Evolutionary conservation across 2,888 invertebrate species (phyloP), one percentile per base, ranked within the genome.

Genomic region (Caprella mutica): DNA sequence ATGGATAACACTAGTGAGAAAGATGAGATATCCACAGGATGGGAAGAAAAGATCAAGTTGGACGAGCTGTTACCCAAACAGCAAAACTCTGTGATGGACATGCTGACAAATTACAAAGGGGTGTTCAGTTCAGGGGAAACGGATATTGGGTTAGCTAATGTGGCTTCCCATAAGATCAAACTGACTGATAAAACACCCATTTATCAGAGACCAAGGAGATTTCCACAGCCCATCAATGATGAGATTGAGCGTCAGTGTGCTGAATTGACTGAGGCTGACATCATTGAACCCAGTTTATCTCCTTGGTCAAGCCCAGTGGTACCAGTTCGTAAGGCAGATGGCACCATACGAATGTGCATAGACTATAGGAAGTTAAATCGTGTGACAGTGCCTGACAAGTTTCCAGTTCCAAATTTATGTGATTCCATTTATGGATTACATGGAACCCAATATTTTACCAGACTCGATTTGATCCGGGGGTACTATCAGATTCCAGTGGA

Each of bases 61-160:
- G n/a, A n/a, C n/a, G n/a, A n/a, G n/a, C n/a, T n/a, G n/a, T n/a
- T n/a, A n/a, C n/a, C n/a, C n/a, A n/a, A n/a, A n/a, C n/a, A n/a
- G n/a, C n/a, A n/a, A n/a, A n/a, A n/a, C n/a, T n/a, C n/a, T n/a
- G n/a, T n/a, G n/a, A n/a, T n/a, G n/a, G n/a, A n/a, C n/a, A n/a
- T n/a, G n/a, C n/a, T n/a, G n/a, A n/a, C n/a, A n/a, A n/a, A n/a
- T n/a, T n/a, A n/a, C n/a, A n/a, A n/a, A n/a, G n/a, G n/a, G n/a
- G 51, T 51, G 3, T 51, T 51, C 5, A 51, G 51, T 30, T n/a
- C 19, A 12, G 51, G 51, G 27, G 51, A 51, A 17, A 9, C 30
- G 6, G 51, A 51, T 3, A 30, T 30, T 12, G 51, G 33, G 5
- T 23, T 8, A n/a, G 51, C 51, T 3, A n/a, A 17, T 17, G 30